These are phyloP conservation scores for Hydriomena furcata DNA, from an alignment of 2,888 invertebrate genomes.

Conservation along the genomic window DNA sequence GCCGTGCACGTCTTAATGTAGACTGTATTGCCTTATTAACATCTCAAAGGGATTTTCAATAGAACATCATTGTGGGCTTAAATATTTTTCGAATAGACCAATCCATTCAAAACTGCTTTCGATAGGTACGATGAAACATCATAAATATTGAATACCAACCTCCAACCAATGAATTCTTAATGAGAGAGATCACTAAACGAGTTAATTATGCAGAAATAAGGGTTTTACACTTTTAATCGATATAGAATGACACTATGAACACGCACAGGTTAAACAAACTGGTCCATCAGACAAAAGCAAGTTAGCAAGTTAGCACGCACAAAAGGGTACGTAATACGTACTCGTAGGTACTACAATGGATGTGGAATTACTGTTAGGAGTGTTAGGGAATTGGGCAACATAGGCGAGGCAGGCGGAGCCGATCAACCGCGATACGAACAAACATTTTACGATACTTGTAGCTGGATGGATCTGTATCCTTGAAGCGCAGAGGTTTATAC, in stretches of 20 bases:
- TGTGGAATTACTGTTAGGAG: constrained; percentile 20
- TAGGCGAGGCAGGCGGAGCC: constrained; percentile 22
- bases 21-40: too few species aligned
- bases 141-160: too few species aligned
- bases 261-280: constrained; percentile 15
- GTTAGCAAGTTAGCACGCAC: constrained; percentile 27
- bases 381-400: constrained; percentile 33
- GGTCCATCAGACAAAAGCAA: constrained; percentile 7
- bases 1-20: too few species aligned
- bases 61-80: too few species aligned
- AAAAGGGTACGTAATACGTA: constrained; percentile 6
- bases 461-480: constrained; percentile 54
- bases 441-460: constrained; percentile 21
- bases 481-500: constrained; percentile 52
- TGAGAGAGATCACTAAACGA: too few species aligned
- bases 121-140: too few species aligned
- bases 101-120: too few species aligned
- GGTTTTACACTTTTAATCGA: constrained; percentile 8
- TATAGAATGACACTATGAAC: constrained; percentile 11
- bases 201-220: background rate
- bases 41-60: too few species aligned
- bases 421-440: constrained; percentile 22
- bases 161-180: too few species aligned
- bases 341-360: constrained; percentile 13
- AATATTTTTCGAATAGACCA: too few species aligned